Evolutionary conservation across 2,113 vertebrate species (phyloP), one percentile per base, ranked within the genome.

Genomic region (Laticauda laticaudata): DNA sequence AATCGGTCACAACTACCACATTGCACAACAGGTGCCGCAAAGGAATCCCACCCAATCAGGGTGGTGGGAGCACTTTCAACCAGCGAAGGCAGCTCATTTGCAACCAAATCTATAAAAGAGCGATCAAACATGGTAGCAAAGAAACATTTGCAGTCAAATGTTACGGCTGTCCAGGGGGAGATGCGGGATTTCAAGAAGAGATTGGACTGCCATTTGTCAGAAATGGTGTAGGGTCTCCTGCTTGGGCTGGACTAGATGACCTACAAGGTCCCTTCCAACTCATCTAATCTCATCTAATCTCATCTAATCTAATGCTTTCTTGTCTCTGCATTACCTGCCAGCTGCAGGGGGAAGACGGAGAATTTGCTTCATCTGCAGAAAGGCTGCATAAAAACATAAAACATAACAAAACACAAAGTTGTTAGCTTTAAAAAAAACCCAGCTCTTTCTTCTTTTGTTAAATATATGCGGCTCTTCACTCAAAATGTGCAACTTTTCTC

Each of bases 281-380:
- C 48, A 9, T 9, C 48, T 51, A 51, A 51, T 51, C 48, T 51
- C 48, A 9, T 9, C 48, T 51, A 51, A 51, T 51, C 48, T 51
- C 7, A 51, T 9, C 48, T 51, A 45, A 45, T 5, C 45, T 45
- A 51, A 51, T 51, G 81, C 2, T 6, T 91, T 4, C 29, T 39
- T 3, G 26, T 39, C 51, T 81, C 5, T 45, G 0, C 75, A 86
- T 96, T 98, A 99, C 99, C 98, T 99, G 98, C 97, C 98, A 99
- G 91, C 96, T 98, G 55, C 98, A 97, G 1, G 97, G 96, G 54
- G 98, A 98, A 15, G 98, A 97, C 0, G 98, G 97, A 45, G 98
- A 98, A 87, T 98, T 98, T 92, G 97, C 98, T 96, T 99, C 99
- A 95, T 99, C 99, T 95, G 98, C 55, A 91, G 98, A 98, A 53